phyloP scores from a whole-genome alignment of 2,888 invertebrate species.

The Eupelmus urozonus region DNA sequence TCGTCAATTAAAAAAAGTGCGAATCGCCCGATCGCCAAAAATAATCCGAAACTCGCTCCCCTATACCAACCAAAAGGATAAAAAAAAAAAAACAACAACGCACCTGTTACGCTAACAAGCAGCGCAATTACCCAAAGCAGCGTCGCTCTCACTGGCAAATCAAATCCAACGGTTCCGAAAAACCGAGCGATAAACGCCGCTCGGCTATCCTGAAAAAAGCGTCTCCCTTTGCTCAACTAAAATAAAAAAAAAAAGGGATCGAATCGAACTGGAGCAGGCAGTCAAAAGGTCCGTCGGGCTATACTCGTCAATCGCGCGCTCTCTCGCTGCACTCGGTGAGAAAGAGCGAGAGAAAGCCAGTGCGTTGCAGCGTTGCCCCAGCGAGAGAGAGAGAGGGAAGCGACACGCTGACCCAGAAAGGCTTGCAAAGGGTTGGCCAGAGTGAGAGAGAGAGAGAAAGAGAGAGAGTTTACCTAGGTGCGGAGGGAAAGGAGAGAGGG shows the following conservation, averaged over 20 bases:
- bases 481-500: neutral
- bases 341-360: neutral
- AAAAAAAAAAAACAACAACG: neutral
- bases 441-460: neutral
- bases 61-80: neutral
- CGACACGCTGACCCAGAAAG: constrained; percentile 70
- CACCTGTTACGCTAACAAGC: constrained; percentile 4
- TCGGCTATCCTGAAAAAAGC: too few relatives aligned
- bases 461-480: neutral
- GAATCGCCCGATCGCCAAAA: neutral
- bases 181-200: neutral
- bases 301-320: neutral
- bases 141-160: neutral
- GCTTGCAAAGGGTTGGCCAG: constrained; percentile 61
- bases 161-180: constrained; percentile 1
- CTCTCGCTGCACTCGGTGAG: neutral
- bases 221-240: neutral
- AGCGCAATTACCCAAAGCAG: constrained; percentile 13
- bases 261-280: neutral
- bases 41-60: constrained; percentile 1
- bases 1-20: too few relatives aligned
- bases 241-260: neutral
- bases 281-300: too few relatives aligned
- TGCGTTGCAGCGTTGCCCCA: neutral
- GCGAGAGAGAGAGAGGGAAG: constrained; percentile 25